Conservation (phyloP, 2,113 vertebrate genomes). For the Phalacrocorax aristotelis region DNA sequence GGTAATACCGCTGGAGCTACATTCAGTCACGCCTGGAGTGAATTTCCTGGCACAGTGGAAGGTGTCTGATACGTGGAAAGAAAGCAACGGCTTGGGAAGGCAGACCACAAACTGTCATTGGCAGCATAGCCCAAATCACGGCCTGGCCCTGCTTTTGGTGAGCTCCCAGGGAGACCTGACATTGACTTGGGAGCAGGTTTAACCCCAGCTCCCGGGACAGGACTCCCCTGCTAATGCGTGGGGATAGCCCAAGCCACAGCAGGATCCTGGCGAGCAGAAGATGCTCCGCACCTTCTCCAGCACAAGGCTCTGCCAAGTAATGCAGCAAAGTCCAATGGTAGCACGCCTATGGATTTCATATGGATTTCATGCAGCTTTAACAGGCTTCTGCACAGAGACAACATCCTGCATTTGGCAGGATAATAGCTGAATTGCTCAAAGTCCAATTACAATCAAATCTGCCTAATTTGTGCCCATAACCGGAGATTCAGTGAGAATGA, state of each 20-base stretch:
- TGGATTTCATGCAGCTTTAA: neutral
- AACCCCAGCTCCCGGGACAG: neutral
- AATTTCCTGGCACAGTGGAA: neutral
- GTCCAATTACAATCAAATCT: neutral
- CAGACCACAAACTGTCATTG: neutral
- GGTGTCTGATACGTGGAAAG: neutral
- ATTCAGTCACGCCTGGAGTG: fast-evolving
- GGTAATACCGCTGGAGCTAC: neutral
- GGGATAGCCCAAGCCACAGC: neutral
- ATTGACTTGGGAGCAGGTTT: neutral
- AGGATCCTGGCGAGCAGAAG: neutral
- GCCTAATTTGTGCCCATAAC: conserved; percentile 14
- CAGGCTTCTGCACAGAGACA: neutral
- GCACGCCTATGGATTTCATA: neutral
- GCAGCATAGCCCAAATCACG: neutral
- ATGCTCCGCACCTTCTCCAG: neutral
- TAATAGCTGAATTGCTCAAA: neutral
- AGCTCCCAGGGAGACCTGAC: neutral
- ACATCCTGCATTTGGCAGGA: neutral
- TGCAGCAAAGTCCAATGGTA: neutral
- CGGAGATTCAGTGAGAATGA: neutral
- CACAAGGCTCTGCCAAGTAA: neutral
- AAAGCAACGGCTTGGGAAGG: neutral
- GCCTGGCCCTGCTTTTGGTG: neutral
- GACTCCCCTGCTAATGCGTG: neutral